Base-by-base conservation (phyloP, 2,797 vertebrate species). In the Brachyalestes nurse region DNA sequence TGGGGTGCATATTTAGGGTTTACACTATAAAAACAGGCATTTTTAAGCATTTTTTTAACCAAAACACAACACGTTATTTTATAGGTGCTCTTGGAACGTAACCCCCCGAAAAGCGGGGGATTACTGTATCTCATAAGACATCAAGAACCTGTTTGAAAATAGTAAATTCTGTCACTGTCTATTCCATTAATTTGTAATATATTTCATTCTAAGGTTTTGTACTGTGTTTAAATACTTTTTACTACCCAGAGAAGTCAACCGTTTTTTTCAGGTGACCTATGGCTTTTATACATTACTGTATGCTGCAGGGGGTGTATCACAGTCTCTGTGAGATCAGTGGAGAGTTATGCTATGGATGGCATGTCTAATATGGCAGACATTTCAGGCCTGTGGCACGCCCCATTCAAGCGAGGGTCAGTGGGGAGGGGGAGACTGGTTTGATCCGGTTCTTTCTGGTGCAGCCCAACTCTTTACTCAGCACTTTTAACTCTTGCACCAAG, bases 401-500 rank as follows among this genome's bases (percentile, higher is more conserved):
- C 19, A 42, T 28, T 82, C 75, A 72, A 60, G 80, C 76, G 47
- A 70, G 40, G 61, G 58, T 8, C 40, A n/a, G 19, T 34, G 40
- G 86, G 60, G 16, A 28, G 4, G 55, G 58, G 85, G 62, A n/a
- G 21, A 75, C 84, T 82, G 82, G 85, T 88, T 82, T 77, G 66
- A 80, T 91, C 92, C 89, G 53, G 92, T 72, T 70, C 47, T 17
- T 51, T 84, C 87, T 62, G 84, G 86, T 82, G 14, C 70, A 61
- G 73, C 71, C 49, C 83, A 83, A 84, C 77, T 83, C 85, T 86
- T 40, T 78, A 88, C 88, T 90, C 91, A 92, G 91, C 90, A 87
- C 87, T 86, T 92, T 85, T 77, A 87, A 87, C 82, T 86, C 86
- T 90, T 91, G 87, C 81, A 87, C 90, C 86, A 84, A 4, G 88